Percentiles rank a stretch among this genome's conserved stretches.
These are phyloP conservation scores for Polydrusus pterygomalis DNA, from an alignment of 2,888 invertebrate species.

Conservation along the genomic window DNA sequence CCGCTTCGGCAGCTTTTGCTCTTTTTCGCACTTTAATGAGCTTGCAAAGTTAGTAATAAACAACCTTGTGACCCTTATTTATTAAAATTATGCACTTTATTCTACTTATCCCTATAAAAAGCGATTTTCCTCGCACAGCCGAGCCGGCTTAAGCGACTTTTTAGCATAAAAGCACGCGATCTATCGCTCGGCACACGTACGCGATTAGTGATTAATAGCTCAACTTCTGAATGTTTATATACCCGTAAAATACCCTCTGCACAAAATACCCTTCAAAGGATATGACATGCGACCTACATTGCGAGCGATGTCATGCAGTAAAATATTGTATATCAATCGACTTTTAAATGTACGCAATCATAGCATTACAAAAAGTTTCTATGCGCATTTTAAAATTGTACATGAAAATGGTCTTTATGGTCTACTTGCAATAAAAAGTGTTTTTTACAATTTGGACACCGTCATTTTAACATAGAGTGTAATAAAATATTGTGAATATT, in stretches of 20 bases:
- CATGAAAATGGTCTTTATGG: too few relatives aligned
- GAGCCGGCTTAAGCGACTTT: slow-evolving; percentile 34
- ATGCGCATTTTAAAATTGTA: too few relatives aligned
- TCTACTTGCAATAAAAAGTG: too few relatives aligned
- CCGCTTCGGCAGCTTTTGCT: too few relatives aligned
- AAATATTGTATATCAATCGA: neutral
- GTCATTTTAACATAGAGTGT: too few relatives aligned
- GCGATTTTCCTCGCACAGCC: neutral
- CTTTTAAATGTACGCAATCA: neutral
- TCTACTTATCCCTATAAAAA: neutral
- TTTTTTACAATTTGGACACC: too few relatives aligned
- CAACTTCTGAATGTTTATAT: slow-evolving; percentile 50
- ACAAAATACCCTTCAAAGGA: slow-evolving; percentile 48
- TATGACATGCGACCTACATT: slow-evolving; percentile 37
- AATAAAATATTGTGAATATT: too few relatives aligned
- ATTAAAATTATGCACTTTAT: slow-evolving; percentile 8
- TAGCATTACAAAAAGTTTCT: too few relatives aligned
- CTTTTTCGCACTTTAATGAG: too few relatives aligned
- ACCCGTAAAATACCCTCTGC: slow-evolving; percentile 51
- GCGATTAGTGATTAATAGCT: slow-evolving; percentile 52
- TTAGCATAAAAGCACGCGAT: slow-evolving; percentile 45
- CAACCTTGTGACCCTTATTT: slow-evolving; percentile 10
- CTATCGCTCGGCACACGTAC: slow-evolving; percentile 33
- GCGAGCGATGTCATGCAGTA: neutral
- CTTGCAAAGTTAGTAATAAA: too few relatives aligned